Base-by-base conservation (phyloP, 2,888 invertebrate species). In the Dioctria rufipes region DNA sequence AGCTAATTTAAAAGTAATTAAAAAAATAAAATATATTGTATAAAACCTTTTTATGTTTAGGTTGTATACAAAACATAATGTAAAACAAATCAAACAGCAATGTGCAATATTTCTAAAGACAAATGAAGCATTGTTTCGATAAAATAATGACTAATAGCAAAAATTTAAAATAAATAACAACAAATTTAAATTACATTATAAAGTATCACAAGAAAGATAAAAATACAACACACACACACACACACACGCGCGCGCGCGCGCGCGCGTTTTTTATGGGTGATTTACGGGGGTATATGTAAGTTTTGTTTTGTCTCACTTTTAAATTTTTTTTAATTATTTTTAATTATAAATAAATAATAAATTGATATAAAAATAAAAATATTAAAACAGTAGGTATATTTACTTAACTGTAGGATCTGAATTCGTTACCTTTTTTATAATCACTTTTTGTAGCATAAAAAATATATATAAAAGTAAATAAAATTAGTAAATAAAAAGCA, bases 351-450 rank as follows among this genome's bases (percentile, higher is more conserved):
- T 71, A 71, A 71, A 49, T 49, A 69, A 5, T 61, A 49, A 78
- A 81, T 80, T 66, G 78, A 69, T 67, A 81, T 63, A 65, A 73
- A 67, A 49, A 49, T 58, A 80, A 81, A 81, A 80, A 43, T 67
- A 60, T 58, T 75, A 80, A 73, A 75, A 66, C 25, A 66, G 25
- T 73, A 61, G 25, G 25, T 80, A 81, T 81, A 81, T 77, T 80
- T 80, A 81, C 75, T 61, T 58, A 75, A 42, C 43, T 42, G 77
- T 77, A 75, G 79, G 79, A 80, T 80, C 77, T 80, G 81, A 81
- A 66, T 81, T 78, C 69, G 81, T 81, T 81, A 81, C 81, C 80
- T 81, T 75, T 81, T 81, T 81, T 81, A 77, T 81, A 80, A 81
- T 81, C 80, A 77, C 75, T 81, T 81, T 80, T 80, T 80, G 77